phyloP scores from a whole-genome alignment of 2,888 invertebrate species.

The Brassicogethes aeneus region DNA sequence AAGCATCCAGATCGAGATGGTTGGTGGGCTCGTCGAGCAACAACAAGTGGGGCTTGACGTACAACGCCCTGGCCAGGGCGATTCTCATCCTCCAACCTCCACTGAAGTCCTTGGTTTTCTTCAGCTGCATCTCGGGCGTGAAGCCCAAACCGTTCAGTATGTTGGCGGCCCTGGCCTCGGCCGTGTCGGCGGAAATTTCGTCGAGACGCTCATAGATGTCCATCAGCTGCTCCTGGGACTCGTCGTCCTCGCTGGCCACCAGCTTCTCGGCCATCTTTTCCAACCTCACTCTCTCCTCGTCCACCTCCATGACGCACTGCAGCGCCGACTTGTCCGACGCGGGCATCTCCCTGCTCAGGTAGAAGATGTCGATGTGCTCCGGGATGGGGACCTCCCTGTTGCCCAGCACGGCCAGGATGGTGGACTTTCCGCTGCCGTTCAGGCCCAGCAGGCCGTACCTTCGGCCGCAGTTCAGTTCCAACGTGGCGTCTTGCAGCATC shows the following conservation, averaged over 20 bases:
- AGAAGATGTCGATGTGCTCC: constrained; percentile 94
- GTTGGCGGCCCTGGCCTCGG: constrained; percentile 87
- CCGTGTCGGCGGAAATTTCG: constrained; percentile 92
- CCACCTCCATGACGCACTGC: constrained; percentile 96
- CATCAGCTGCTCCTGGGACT: constrained; percentile 91
- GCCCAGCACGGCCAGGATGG: constrained; percentile 82
- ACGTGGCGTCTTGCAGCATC: constrained; percentile 86
- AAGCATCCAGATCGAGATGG: constrained; percentile 97
- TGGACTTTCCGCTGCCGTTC: constrained; percentile 99
- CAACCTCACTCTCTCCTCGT: constrained; percentile 82
- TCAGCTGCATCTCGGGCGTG: constrained; percentile 72
- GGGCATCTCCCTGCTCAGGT: constrained; percentile 93
- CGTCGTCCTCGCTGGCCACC: constrained; percentile 79
- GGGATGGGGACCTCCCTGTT: constrained; percentile 94
- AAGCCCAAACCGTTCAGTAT: constrained; percentile 97
- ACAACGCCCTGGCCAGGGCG: constrained; percentile 87
- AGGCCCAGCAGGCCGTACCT: constrained; percentile 94
- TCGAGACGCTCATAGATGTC: constrained; percentile 97
- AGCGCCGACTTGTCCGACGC: constrained; percentile 96
- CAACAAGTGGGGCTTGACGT: constrained; percentile 91
- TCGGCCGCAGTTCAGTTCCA: constrained; percentile 95
- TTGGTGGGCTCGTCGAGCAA: constrained; percentile 73
- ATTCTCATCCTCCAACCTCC: constrained; percentile 99
- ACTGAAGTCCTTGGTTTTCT: constrained; percentile 81
- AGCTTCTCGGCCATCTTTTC: constrained; percentile 90